A percentile compares a stretch with the other conserved stretches of the same genome.
Evolutionary conservation across 2,888 invertebrate species (phyloP).

Genomic region (Margaritifera margaritifera): DNA sequence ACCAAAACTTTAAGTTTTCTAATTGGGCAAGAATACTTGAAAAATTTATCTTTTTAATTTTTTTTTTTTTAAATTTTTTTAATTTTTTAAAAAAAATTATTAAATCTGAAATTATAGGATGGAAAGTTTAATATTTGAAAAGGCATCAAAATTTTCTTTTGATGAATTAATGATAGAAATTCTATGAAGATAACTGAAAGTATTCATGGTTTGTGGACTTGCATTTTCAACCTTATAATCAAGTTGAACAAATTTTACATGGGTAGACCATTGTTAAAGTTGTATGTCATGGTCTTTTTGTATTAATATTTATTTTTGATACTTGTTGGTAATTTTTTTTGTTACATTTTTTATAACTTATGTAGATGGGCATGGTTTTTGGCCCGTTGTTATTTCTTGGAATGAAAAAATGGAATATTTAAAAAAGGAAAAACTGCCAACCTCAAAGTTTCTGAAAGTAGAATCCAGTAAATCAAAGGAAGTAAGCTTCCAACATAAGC

Average conservation of each 20-base stretch:
- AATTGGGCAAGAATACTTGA: no score
- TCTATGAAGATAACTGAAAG: background rate
- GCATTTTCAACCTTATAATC: background rate
- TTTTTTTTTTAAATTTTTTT: background rate
- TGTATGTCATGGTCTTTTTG: slow-evolving; percentile 69
- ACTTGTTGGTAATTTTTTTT: slow-evolving; percentile 77
- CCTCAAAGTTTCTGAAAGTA: no score
- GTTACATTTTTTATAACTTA: slow-evolving; percentile 20
- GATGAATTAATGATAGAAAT: slow-evolving; percentile 5
- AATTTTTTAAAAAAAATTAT: no score
- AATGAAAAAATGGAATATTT: no score
- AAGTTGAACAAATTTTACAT: slow-evolving; percentile 14
- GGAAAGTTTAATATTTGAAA: slow-evolving; percentile 8
- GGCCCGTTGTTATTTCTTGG: no score
- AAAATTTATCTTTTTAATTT: background rate
- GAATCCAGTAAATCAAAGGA: no score
- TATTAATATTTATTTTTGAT: slow-evolving; percentile 80
- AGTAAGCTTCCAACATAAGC: no score
- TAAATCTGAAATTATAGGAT: no score
- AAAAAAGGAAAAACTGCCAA: no score
- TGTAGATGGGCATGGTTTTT: no score
- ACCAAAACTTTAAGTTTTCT: no score
- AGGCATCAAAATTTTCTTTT: slow-evolving; percentile 31
- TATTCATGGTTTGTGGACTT: background rate
- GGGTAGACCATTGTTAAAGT: slow-evolving; percentile 60